Conservation (phyloP, 2,888 invertebrate genomes). For the Euplexia lucipara region DNA sequence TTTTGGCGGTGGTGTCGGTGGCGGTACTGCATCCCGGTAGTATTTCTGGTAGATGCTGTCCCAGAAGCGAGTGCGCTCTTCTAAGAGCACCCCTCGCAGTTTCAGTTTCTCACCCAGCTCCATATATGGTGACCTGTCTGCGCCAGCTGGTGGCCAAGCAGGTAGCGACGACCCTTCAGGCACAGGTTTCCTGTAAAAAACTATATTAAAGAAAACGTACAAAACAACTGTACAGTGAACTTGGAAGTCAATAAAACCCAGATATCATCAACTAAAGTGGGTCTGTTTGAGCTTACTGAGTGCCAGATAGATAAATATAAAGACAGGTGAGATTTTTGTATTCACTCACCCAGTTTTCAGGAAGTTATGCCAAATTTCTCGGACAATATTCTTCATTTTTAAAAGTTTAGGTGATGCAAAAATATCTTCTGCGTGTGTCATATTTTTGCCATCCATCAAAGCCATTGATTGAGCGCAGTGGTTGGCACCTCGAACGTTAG, state of each 20-base stretch:
- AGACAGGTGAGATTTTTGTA: not conserved
- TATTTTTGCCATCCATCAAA: constrained; percentile 3
- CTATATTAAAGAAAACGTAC: constrained; percentile 5
- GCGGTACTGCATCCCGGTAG: constrained; percentile 40
- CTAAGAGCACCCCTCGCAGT: constrained; percentile 50
- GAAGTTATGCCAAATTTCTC: constrained; percentile 74
- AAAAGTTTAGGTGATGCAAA: constrained; percentile 13
- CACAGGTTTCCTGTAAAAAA: constrained; percentile 67
- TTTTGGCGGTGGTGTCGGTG: constrained; percentile 11
- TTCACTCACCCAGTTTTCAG: constrained; percentile 58
- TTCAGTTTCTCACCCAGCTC: constrained; percentile 60
- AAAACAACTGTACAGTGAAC: not conserved
- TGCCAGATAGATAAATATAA: not conserved
- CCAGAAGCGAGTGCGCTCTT: constrained; percentile 65
- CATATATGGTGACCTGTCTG: constrained; percentile 61
- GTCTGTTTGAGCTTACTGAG: not conserved
- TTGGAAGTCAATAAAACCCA: not conserved
- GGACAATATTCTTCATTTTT: constrained; percentile 64
- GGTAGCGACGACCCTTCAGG: constrained; percentile 40
- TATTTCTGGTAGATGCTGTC: constrained; percentile 63
- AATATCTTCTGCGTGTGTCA: constrained; percentile 13
- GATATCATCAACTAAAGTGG: not conserved
- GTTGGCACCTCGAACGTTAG: constrained; percentile 23
- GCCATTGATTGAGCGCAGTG: constrained; percentile 33
- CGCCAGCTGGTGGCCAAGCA: constrained; percentile 19